Percentiles rank a stretch among this genome's conserved stretches.
Conservation (phyloP, 2,797 vertebrate species). For the Bovichtus diacanthus region DNA sequence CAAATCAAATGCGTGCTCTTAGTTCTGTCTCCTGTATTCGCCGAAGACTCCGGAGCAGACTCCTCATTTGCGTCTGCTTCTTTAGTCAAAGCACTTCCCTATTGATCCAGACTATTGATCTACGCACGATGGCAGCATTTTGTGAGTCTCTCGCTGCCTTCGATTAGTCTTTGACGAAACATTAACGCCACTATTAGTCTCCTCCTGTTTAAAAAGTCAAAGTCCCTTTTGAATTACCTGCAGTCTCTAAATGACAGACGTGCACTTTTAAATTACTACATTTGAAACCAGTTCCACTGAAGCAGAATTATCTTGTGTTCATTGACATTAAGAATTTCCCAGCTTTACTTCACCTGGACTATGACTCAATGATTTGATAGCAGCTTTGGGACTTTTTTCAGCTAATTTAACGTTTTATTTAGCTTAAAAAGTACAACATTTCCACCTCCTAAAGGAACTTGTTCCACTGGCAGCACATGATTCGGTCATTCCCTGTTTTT, state of each 20-base stretch:
- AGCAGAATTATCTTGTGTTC: slow-evolving; percentile 6
- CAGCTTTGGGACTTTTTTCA: background rate
- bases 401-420: background rate
- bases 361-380: background rate
- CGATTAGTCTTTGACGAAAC: slow-evolving; percentile 58
- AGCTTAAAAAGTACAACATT: background rate
- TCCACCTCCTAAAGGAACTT: background rate
- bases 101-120: slow-evolving; percentile 66
- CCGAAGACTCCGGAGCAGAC: background rate
- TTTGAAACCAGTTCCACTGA: background rate
- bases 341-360: background rate
- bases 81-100: slow-evolving; percentile 39
- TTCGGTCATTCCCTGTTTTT: no score
- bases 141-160: slow-evolving; percentile 29
- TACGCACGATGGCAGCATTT: slow-evolving; percentile 13
- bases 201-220: slow-evolving; percentile 34
- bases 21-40: background rate
- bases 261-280: background rate
- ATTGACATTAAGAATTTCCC: slow-evolving; percentile 4
- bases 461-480: no score
- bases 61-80: slow-evolving; percentile 34
- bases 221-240: slow-evolving; percentile 5
- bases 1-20: background rate
- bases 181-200: slow-evolving; percentile 47
- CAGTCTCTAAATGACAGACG: background rate